Conservation (phyloP, 2,113 vertebrate species). For the Gymnogyps californianus region DNA sequence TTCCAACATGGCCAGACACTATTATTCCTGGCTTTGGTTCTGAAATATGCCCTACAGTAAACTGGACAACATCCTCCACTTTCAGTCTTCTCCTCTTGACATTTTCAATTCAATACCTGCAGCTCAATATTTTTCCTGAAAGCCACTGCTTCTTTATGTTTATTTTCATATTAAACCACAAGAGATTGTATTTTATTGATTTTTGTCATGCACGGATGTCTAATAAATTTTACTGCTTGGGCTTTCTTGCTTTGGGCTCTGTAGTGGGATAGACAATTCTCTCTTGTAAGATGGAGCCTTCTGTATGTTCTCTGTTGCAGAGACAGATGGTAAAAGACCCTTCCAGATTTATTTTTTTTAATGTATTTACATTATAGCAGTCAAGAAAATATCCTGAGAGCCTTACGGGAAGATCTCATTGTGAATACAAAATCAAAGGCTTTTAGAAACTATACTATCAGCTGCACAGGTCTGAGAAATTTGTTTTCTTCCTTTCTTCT, state of each 20-base stretch:
- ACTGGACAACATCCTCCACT: neutral
- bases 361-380: neutral
- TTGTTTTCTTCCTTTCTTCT: neutral
- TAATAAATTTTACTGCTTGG: neutral
- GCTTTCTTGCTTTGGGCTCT: neutral
- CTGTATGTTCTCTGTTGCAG: neutral
- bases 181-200: constrained; percentile 35
- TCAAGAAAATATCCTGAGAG: neutral
- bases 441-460: neutral
- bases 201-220: neutral
- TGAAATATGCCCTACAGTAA: neutral
- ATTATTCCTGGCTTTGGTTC: neutral
- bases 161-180: constrained; percentile 43
- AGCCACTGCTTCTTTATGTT: neutral
- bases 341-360: neutral
- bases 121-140: neutral
- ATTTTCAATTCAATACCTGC: neutral
- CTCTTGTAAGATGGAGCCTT: neutral
- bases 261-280: neutral
- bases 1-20: neutral
- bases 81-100: neutral
- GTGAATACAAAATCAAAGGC: neutral
- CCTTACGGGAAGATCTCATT: neutral
- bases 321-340: neutral
- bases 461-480: neutral